Evolutionary conservation across 1,140 invertebrate species (phyloP).

Genomic region (Euura lappo): DNA sequence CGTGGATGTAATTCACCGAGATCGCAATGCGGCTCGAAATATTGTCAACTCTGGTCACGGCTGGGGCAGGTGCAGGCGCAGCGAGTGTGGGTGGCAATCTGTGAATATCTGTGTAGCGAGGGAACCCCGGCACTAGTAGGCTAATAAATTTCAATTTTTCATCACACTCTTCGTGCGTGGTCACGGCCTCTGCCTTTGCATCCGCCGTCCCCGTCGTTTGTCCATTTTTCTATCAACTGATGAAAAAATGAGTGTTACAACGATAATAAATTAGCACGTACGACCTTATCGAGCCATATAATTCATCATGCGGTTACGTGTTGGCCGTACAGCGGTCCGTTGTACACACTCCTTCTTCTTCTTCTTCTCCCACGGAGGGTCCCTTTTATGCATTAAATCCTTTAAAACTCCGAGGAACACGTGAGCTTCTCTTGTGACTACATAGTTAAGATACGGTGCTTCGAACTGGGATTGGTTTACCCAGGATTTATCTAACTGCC

Average conservation of each 20-base stretch:
- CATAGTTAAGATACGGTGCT: constrained; percentile 3
- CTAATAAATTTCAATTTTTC: constrained; percentile 41
- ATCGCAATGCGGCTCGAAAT: constrained; percentile 1
- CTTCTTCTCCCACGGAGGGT: not conserved
- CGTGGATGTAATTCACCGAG: not conserved
- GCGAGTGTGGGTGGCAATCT: constrained; percentile 16
- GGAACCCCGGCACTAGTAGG: constrained; percentile 15
- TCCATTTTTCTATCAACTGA: constrained; percentile 22
- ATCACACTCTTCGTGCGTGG: constrained; percentile 15
- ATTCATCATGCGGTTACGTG: constrained; percentile 50
- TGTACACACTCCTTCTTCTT: too few relatives aligned
- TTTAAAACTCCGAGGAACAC: not conserved
- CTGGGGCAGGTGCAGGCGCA: constrained; percentile 9
- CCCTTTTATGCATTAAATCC: not conserved
- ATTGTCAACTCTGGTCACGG: constrained; percentile 9
- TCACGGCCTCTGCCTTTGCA: constrained; percentile 19
- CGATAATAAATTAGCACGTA: constrained; percentile 52
- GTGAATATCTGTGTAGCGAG: not conserved
- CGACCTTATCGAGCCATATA: constrained; percentile 53
- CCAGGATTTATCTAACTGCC: not conserved
- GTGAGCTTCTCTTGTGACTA: not conserved
- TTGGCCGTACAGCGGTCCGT: constrained; percentile 11
- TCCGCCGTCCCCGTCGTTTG: constrained; percentile 14
- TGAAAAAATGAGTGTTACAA: constrained; percentile 38
- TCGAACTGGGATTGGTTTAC: constrained; percentile 1